Percentiles rank a stretch among this genome's conserved stretches.
Conservation (phyloP, 2,797 vertebrate species). For the Pseudopleuronectes americanus region DNA sequence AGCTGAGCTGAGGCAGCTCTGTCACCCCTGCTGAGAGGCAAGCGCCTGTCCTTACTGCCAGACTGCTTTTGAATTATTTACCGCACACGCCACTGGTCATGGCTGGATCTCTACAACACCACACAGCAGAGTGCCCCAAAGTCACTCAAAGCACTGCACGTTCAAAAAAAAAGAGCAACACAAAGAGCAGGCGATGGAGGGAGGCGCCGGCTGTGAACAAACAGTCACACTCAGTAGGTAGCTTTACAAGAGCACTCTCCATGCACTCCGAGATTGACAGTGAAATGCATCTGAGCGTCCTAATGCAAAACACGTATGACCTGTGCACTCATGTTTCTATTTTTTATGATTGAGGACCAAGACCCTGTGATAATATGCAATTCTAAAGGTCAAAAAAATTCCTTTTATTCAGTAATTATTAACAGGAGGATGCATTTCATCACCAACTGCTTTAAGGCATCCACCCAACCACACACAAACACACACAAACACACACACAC, state of each 20-base stretch:
- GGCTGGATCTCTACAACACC: conserved; percentile 72
- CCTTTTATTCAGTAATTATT: conserved; percentile 16
- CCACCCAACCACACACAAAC: neutral
- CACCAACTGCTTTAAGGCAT: neutral
- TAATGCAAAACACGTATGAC: conserved; percentile 36
- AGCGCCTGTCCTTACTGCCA: conserved; percentile 66
- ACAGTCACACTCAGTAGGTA: conserved; percentile 53
- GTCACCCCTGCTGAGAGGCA: conserved; percentile 71
- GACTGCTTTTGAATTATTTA: conserved; percentile 83
- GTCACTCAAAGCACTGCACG: conserved; percentile 52
- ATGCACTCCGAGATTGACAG: conserved; percentile 30
- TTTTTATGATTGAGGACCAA: conserved; percentile 25
- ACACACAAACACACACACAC: too few relatives aligned
- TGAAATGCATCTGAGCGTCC: conserved; percentile 33
- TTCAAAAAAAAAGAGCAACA: conserved; percentile 37
- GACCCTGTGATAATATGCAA: neutral
- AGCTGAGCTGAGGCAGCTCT: conserved; percentile 66
- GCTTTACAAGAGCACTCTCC: conserved; percentile 40
- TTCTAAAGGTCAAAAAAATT: conserved; percentile 22
- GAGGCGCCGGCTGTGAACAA: conserved; percentile 48
- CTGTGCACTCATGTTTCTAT: neutral
- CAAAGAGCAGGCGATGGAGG: conserved; percentile 34
- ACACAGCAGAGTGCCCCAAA: conserved; percentile 56
- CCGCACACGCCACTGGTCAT: conserved; percentile 62
- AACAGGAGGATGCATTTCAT: conserved; percentile 8